Evolutionary conservation across 2,888 invertebrate genomes (phyloP), one percentile per base, ranked within the genome.

Genomic region (Phyllotreta striolata): DNA sequence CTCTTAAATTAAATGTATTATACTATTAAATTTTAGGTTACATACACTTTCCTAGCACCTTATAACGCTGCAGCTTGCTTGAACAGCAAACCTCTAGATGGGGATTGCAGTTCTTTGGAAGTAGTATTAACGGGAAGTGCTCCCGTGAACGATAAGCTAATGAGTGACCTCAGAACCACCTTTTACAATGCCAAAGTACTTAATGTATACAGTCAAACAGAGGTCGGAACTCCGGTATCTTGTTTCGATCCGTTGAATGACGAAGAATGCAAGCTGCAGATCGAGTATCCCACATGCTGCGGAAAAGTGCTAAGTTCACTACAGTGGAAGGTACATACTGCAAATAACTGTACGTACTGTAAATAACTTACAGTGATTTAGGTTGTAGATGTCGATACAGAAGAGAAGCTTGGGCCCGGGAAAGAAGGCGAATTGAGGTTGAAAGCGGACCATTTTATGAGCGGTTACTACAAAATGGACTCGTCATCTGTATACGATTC

Each of bases 401-500:
- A 79, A 62, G 73, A 83, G 74, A 80, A 82, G 10, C 66, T 79
- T 4, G 84, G 84, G 43, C 80, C 84, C 0, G 82, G 84, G 63
- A 70, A 80, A 10, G 74, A 78, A 0, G 86, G 86, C 13, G 86
- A 86, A 70, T 70, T 86, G 8, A 83, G 85, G 80, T 6, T 85
- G 0, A 84, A 83, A 77, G 81, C 72, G 5, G 69, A 73, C 4
- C 24, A 24, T 24, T 24, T 66, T 34, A 76, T 79, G 66, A 74
- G 82, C 78, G 83, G 81, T 2, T 85, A 85, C 70, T 82, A 83
- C 72, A 83, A 81, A 54, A 69, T 78, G 62, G 83, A 81, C 0
- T 83, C 83, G 0, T 76, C 76, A 14, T 78, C 80, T 40, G 72
- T 77, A 0, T 80, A 81, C 40, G 77, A 82, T 1, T 77, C 79